Percentiles rank a stretch among this genome's conserved stretches.
Conservation (phyloP, 2,888 invertebrate species). For the Trilocha varians region DNA sequence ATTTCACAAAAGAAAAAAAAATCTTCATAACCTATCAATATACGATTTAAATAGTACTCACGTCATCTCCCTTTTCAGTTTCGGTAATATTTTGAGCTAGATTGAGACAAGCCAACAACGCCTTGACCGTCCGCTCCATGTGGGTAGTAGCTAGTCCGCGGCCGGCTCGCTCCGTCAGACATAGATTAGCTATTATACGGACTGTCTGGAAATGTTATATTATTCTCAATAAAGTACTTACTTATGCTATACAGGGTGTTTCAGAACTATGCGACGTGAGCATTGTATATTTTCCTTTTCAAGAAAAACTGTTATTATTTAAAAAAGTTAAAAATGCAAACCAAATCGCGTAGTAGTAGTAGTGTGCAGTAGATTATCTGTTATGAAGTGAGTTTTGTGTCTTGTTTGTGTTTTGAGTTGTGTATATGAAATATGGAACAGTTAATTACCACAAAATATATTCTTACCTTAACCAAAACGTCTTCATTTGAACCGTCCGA, state of each 20-base stretch:
- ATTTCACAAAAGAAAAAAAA: not conserved
- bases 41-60: too few relatives aligned
- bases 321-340: too few relatives aligned
- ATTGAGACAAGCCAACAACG: constrained; percentile 45
- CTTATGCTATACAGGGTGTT: too few relatives aligned
- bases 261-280: too few relatives aligned
- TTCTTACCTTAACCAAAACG: constrained; percentile 77
- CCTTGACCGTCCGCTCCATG: constrained; percentile 50
- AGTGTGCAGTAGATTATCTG: too few relatives aligned
- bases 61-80: not conserved
- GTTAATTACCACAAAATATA: not conserved
- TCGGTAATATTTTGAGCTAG: constrained; percentile 34
- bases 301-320: too few relatives aligned
- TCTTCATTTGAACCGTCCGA: constrained; percentile 75
- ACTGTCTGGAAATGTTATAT: constrained; percentile 70
- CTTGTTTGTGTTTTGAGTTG: not conserved
- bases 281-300: too few relatives aligned
- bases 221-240: not conserved
- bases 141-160: constrained; percentile 69
- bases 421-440: not conserved
- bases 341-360: too few relatives aligned
- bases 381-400: too few relatives aligned
- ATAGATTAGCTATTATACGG: constrained; percentile 88
- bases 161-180: constrained; percentile 84
- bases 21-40: not conserved